Base-by-base conservation (phyloP, 2,113 vertebrate genomes). In the Turdus rufiventris region DNA sequence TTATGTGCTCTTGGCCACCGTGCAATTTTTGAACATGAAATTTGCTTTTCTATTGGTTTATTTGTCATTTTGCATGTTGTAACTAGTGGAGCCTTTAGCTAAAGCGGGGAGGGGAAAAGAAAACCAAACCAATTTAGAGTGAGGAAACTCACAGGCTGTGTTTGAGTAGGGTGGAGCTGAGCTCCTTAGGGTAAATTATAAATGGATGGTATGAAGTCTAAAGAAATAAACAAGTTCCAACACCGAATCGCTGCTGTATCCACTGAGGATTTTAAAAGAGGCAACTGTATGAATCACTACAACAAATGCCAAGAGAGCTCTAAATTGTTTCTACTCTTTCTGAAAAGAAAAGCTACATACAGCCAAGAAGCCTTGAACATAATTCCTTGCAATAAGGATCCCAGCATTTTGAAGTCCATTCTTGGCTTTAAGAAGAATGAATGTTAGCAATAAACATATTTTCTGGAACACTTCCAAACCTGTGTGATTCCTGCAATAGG, bases 211-310 rank as follows among this genome's bases (percentile, higher is more conserved):
- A 94, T 94, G 81, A 95, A 93, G 53, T 92, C 58, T 95, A 93
- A 95, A 89, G 87, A 87, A 93, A 96, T 70, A 96, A 97, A 95
- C 92, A 96, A 93, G 91, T 95, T 93, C 91, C 51, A 93, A 96
- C 93, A 95, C 9, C 1, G 2, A 94, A 89, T 85, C 0, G 1
- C 67, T 77, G 56, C 89, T 63, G 4, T 61, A 87, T 78, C 42
- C 58, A 73, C 28, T 0, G 3, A 74, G 68, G 45, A 89, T 94
- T 96, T 96, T 72, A 76, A 96, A 96, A 95, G 71, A 81, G 87
- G 94, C 81, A 94, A 53, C 61, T 43, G 23, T 18, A 31, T 5
- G 25, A 93, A 84, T 93, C 4, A 72, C 51, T 89, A 26, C 89
- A 70, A 80, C 7, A 62, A 86, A 85, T 20, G 13, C 10, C 15